Base-by-base conservation (phyloP, 2,113 vertebrate genomes). In the Platichthys stellatus region DNA sequence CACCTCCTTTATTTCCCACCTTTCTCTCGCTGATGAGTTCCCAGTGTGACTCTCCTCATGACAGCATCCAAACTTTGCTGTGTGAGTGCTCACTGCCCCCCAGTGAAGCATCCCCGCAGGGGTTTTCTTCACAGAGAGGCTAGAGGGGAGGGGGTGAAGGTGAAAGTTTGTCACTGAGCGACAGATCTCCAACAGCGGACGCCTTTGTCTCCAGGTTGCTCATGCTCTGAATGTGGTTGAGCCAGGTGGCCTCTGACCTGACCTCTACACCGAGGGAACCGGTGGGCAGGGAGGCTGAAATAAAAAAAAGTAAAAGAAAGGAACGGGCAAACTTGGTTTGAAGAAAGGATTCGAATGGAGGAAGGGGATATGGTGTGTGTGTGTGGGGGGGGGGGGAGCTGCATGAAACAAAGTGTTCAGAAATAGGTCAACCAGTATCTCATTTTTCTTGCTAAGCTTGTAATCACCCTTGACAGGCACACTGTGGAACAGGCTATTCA, bases 221-320 rank as follows among this genome's bases (percentile, higher is more conserved):
- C 76, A 94, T 63, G 35, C 86, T 86, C 72, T 20, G 76, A 80
- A 84, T 72, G 83, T 86, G 74, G 81, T 31, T 2, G 95, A 97
- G 95, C 94, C 96, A 83, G 62, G 89, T 84, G 96, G 94, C 92
- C 97, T 97, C 90, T 96, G 97, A 83, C 96, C 97, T 90, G 96
- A 96, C 94, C 95, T 96, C 91, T 94, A 68, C 74, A 65, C 74
- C 4, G 53, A 58, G 72, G 17, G 76, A 70, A 78, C 85, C 78
- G 59, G 88, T 88, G 83, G 95, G 90, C 90, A 95, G 92, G 76
- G 94, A 90, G 92, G 94, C 95, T 58, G 77, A n/a, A 71, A 23
- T 8, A 28, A 69, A 28, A 67, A 35, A 66, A 31, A 35, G 4
- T 3, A 69, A 74, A 79, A 59, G 38, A 74, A 83, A 84, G 76